Conservation (phyloP, 2,113 vertebrate genomes). For the Murina feae region DNA sequence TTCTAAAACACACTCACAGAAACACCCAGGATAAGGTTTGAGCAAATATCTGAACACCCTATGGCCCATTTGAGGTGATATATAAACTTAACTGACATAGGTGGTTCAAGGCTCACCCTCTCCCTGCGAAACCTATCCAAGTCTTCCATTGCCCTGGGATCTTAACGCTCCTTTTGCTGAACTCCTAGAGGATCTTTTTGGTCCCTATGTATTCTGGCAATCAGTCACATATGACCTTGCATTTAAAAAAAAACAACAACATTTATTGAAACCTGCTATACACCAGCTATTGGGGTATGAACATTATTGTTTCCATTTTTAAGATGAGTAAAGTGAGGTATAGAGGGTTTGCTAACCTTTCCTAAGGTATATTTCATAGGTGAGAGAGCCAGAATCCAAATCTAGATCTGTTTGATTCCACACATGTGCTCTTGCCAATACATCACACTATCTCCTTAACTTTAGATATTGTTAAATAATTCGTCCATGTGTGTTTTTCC, state of each 20-base stretch:
- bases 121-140: neutral
- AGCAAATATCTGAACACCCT: neutral
- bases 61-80: neutral
- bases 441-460: neutral
- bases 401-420: neutral
- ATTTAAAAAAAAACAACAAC: neutral
- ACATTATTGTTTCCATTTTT: neutral
- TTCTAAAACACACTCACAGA: neutral
- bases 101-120: neutral
- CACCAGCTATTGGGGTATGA: neutral
- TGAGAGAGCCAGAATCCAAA: neutral
- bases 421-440: neutral
- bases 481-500: neutral
- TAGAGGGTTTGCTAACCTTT: neutral
- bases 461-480: neutral
- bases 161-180: neutral
- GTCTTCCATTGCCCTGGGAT: neutral
- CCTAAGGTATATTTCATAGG: neutral
- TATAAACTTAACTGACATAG: neutral
- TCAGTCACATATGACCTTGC: neutral
- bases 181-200: neutral
- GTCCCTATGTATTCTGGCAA: neutral
- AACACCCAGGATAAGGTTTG: neutral
- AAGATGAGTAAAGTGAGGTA: neutral
- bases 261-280: neutral